Evolutionary conservation across 2,113 vertebrate species (phyloP).

Genomic region (Procavia capensis): DNA sequence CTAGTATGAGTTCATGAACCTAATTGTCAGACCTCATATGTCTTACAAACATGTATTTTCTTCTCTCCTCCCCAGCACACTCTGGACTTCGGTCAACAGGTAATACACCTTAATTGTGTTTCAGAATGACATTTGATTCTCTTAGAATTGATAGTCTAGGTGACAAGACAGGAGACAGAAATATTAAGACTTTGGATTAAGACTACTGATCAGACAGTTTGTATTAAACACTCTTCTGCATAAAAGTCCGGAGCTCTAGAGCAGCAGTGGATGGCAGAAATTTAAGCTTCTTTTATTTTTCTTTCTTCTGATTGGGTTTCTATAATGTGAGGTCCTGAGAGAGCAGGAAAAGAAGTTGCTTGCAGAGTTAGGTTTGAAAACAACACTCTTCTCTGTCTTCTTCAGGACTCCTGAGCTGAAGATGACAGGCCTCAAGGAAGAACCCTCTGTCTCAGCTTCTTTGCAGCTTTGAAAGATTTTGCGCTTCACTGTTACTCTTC

Average conservation of each 20-base stretch:
- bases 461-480: fast-evolving
- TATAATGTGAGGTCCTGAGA: background rate
- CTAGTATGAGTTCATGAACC: no score
- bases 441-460: no score
- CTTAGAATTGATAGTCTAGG: fast-evolving
- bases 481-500: background rate
- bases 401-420: slow-evolving; percentile 62
- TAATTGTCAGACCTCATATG: no score
- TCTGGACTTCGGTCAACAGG: background rate
- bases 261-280: no score
- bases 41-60: background rate
- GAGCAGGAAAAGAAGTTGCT: background rate
- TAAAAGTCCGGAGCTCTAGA: no score
- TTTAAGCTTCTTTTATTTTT: no score
- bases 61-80: background rate
- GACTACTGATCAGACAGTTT: background rate
- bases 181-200: background rate
- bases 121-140: no score
- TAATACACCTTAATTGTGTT: background rate
- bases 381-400: background rate
- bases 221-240: no score
- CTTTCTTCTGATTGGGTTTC: no score
- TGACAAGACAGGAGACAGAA: background rate
- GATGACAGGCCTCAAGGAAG: background rate
- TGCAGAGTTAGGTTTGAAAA: background rate